Conservation (phyloP, 2,797 vertebrate species). For the Hypotaenidia philippensis region DNA sequence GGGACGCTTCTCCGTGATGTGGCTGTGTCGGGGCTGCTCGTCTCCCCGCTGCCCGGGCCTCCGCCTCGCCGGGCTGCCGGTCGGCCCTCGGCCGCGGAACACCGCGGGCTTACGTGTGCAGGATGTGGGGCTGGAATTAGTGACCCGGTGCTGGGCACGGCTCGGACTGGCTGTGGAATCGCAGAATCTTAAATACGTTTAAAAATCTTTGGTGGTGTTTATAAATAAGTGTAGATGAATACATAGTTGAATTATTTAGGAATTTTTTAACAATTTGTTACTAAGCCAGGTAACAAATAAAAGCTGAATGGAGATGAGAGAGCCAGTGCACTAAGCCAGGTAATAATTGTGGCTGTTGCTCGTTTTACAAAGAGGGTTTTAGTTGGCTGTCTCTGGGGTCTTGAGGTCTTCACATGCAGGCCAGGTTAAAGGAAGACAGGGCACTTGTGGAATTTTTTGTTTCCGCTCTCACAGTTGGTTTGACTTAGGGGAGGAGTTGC, state of each 20-base stretch:
- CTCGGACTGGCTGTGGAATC: not conserved
- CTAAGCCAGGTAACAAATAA: not conserved
- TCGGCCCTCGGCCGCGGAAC: too few relatives aligned
- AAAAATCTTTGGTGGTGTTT: not conserved
- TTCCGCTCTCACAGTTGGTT: not conserved
- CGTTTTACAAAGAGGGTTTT: not conserved
- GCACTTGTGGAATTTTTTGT: not conserved
- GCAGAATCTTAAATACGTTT: not conserved
- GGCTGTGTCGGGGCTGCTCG: not conserved
- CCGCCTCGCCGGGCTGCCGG: not conserved
- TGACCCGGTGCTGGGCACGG: fast-evolving
- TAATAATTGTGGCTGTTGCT: not conserved
- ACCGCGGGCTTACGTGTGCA: fast-evolving
- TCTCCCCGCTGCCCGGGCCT: not conserved
- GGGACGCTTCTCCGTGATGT: fast-evolving
- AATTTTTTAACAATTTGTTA: not conserved
- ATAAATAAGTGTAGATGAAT: not conserved
- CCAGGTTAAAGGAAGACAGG: not conserved
- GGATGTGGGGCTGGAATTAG: fast-evolving
- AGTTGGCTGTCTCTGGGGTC: not conserved
- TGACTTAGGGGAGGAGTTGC: not conserved
- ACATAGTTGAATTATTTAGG: not conserved
- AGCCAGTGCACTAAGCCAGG: not conserved
- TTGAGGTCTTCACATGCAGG: not conserved
- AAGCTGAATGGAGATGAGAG: not conserved